phyloP scores from a whole-genome alignment of 1,140 invertebrate species.

The Drosophila fuyamai region DNA sequence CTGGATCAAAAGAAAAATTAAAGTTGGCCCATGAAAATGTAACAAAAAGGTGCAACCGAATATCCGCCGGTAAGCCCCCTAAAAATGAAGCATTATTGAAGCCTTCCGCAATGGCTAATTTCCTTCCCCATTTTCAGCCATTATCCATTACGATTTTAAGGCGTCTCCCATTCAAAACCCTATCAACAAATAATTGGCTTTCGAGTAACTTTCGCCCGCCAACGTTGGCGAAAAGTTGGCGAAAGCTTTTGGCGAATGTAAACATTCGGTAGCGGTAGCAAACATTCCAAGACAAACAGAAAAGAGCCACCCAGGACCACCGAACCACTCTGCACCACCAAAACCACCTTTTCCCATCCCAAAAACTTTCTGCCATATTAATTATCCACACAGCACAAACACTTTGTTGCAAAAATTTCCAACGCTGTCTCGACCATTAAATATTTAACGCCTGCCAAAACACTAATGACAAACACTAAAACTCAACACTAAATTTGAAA shows the following conservation, averaged over 20 bases:
- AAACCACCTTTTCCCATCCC: conserved; percentile 1
- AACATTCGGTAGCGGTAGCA: conserved; percentile 16
- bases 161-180: conserved; percentile 23
- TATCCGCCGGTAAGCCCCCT: background rate
- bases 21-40: background rate
- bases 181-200: conserved; percentile 47
- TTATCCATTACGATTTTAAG: conserved; percentile 29
- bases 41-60: background rate
- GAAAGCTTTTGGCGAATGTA: conserved; percentile 39
- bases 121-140: background rate
- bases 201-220: conserved; percentile 25
- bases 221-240: conserved; percentile 18
- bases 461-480: conserved; percentile 82
- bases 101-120: conserved; percentile 6
- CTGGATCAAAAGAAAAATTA: background rate
- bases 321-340: background rate
- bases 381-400: conserved; percentile 76
- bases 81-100: conserved; percentile 9
- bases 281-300: conserved; percentile 6
- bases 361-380: conserved; percentile 54
- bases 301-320: background rate
- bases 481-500: conserved; percentile 74
- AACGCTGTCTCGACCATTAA: conserved; percentile 60
- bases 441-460: conserved; percentile 81
- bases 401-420: conserved; percentile 67